Evolutionary conservation across 2,888 invertebrate genomes (phyloP), one percentile per base, ranked within the genome.

Genomic region (Atethmia centrago): DNA sequence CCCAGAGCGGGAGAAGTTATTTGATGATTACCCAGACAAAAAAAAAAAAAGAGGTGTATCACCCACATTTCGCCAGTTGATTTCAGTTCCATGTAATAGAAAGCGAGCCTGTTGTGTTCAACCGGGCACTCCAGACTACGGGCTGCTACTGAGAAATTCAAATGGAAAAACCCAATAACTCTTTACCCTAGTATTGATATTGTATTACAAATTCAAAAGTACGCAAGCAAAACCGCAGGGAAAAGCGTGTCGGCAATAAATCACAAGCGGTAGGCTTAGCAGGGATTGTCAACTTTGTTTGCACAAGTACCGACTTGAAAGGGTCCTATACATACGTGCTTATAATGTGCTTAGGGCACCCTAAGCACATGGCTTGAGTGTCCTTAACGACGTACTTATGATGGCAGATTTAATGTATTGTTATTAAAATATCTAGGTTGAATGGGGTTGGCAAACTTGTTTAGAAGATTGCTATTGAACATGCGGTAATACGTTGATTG

Each of bases 201-300:
- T 45, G n/a, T 77, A 25, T 28, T n/a, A 28, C 28, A 68, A 36
- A 51, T 36, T 49, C 40, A 67, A 51, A 80, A 67, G 53, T 28
- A 59, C 45, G 5, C 19, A 55, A 31, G n/a, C 21, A 58, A 25
- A 68, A n/a, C 64, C 49, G 25, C 53, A 42, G 25, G 12, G 4
- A 8, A 8, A 58, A 62, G 47, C 16, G 42, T 62, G n/a, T 47
- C 0, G 28, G 55, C 49, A 83, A 79, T 81, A 83, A 83, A 79
- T 81, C 74, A 69, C 12, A n/a, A 64, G 47, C 45, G 53, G 51
- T 47, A 36, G 28, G 62, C 66, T 79, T 74, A 64, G 12, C 28
- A 36, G 83, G 74, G 70, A 67, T 83, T 56, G 70, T 28, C 68
- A 70, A 74, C 79, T 70, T 83, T 83, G 79, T 80, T 75, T 64